A percentile compares a stretch with the other conserved stretches of the same genome.
phyloP scores from a whole-genome alignment of 2,113 vertebrate species.

The Dendrocopos noguchii region DNA sequence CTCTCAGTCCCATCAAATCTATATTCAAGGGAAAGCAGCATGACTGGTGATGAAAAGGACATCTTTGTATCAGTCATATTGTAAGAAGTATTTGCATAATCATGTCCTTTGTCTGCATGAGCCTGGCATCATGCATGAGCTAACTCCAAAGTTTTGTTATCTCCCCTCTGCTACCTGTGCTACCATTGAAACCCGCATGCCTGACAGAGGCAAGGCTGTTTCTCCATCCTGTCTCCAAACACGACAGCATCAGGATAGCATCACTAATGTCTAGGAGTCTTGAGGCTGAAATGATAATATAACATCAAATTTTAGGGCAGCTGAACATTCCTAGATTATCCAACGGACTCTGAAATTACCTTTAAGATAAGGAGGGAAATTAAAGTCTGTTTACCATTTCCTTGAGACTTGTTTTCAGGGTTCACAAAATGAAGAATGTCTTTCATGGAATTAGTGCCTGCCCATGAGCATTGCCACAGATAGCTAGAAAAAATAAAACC shows the following conservation, averaged over 20 bases:
- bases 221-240: neutral
- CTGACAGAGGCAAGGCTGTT: neutral
- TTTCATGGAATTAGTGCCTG: neutral
- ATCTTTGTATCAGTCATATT: neutral
- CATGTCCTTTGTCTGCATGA: accelerated
- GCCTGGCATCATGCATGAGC: neutral
- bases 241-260: no score
- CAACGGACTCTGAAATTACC: neutral
- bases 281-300: neutral
- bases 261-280: no score
- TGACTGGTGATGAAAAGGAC: neutral
- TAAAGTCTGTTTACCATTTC: neutral
- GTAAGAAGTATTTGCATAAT: neutral
- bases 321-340: neutral
- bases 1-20: neutral
- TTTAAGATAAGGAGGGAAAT: neutral
- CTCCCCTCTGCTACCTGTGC: neutral
- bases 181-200: accelerated
- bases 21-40: neutral
- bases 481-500: neutral
- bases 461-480: neutral
- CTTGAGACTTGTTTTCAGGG: neutral
- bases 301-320: neutral
- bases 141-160: neutral
- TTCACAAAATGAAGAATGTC: neutral